These are phyloP conservation scores for Scolopax rusticola DNA, from an alignment of 2,797 vertebrate species.

Conservation along the genomic window DNA sequence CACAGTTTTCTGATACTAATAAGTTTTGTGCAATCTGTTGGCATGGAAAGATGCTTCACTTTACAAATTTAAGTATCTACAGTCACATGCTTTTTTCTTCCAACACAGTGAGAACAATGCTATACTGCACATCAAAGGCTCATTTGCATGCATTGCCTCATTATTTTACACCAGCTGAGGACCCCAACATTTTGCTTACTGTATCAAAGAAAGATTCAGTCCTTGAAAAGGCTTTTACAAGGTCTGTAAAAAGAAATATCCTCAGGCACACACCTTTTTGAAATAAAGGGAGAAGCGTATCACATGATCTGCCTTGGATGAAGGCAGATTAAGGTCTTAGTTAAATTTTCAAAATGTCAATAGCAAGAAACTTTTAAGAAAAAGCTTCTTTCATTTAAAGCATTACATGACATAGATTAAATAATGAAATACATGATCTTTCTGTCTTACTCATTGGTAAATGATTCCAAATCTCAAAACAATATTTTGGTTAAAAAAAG, in stretches of 20 bases:
- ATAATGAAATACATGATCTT: not conserved
- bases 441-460: not conserved
- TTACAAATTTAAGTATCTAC: not conserved
- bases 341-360: not conserved
- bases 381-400: not conserved
- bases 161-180: slow-evolving; percentile 42
- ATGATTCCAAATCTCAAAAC: not conserved
- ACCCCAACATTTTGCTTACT: not conserved
- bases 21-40: not conserved
- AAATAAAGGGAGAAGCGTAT: not conserved
- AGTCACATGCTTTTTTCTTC: not conserved
- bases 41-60: not conserved
- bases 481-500: not conserved
- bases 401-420: not conserved
- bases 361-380: not conserved
- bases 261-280: not conserved
- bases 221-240: not conserved
- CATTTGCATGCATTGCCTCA: not conserved
- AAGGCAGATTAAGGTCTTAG: not conserved
- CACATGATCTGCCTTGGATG: not conserved
- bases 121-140: slow-evolving; percentile 9
- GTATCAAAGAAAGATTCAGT: not conserved
- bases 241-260: not conserved
- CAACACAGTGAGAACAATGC: not conserved
- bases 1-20: slow-evolving; percentile 6